Percentiles rank a stretch among this genome's conserved stretches.
Evolutionary conservation across 2,113 vertebrate species (phyloP).

Genomic region (Hiodon alosoides): DNA sequence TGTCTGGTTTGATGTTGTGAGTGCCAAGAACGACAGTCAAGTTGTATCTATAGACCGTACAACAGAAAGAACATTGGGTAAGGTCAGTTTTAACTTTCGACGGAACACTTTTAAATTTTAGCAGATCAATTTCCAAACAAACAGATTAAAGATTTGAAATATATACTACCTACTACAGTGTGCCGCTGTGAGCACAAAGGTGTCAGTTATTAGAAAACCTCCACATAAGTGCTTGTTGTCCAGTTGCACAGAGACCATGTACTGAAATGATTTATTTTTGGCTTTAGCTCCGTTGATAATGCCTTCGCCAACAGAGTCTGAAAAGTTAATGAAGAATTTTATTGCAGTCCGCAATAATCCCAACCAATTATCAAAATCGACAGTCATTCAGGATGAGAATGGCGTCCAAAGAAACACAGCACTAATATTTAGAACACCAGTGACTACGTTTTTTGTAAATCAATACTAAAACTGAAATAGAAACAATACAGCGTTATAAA

Average conservation of each 20-base stretch:
- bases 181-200: slow-evolving; percentile 40
- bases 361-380: no score
- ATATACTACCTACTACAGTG: slow-evolving; percentile 48
- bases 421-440: no score
- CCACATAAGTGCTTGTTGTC: slow-evolving; percentile 25
- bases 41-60: slow-evolving; percentile 2
- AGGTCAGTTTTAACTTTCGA: neutral
- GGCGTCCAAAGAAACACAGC: no score
- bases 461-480: no score
- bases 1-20: slow-evolving; percentile 42
- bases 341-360: no score
- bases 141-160: neutral
- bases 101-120: neutral
- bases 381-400: no score
- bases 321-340: neutral
- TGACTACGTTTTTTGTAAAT: no score
- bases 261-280: slow-evolving; percentile 21
- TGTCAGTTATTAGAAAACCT: slow-evolving; percentile 35
- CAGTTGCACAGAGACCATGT: slow-evolving; percentile 38
- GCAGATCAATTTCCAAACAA: neutral
- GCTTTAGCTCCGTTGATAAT: slow-evolving; percentile 37
- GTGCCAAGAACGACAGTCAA: slow-evolving; percentile 55
- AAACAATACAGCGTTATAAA: no score
- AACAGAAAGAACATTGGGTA: neutral
- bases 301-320: slow-evolving; percentile 25